Percentiles rank a stretch among this genome's conserved stretches.
phyloP scores from a whole-genome alignment of 2,888 invertebrate species.

The Drosophila gaucha region DNA sequence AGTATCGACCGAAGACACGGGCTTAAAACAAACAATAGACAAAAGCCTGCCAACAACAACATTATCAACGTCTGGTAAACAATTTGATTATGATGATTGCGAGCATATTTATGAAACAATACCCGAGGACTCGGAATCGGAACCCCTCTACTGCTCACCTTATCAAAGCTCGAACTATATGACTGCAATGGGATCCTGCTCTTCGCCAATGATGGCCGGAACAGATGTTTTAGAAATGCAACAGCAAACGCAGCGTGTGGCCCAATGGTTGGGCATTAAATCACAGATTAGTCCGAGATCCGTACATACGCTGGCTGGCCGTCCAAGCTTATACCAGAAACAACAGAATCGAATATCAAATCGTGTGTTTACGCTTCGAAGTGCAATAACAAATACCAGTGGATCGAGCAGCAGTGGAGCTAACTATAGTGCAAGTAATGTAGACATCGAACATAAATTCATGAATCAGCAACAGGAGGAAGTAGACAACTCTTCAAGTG shows the following conservation, averaged over 20 bases:
- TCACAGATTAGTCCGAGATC: constrained; percentile 45
- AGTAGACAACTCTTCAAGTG: constrained; percentile 88
- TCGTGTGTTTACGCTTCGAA: constrained; percentile 69
- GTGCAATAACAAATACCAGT: constrained; percentile 72
- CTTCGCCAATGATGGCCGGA: constrained; percentile 39
- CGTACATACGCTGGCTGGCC: constrained; percentile 44
- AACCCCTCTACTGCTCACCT: constrained; percentile 88
- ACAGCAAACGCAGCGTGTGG: constrained; percentile 80
- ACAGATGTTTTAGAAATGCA: constrained; percentile 62
- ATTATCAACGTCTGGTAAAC: constrained; percentile 12
- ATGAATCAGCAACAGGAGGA: constrained; percentile 83
- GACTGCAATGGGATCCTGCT: constrained; percentile 64
- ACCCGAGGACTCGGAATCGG: constrained; percentile 87
- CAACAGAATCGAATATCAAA: constrained; percentile 44
- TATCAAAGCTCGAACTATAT: constrained; percentile 85
- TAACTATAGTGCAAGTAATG: constrained; percentile 37
- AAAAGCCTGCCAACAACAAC: constrained; percentile 4
- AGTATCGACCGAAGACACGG: not conserved
- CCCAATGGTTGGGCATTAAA: constrained; percentile 82
- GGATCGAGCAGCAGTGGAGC: constrained; percentile 71
- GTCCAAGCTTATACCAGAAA: constrained; percentile 21
- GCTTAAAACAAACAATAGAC: constrained; percentile 5
- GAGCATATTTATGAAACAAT: constrained; percentile 89
- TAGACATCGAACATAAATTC: constrained; percentile 18
- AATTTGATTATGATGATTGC: constrained; percentile 85